These are phyloP conservation scores for Corydoras maculifer DNA, from an alignment of 2,113 vertebrate genomes.

Conservation along the genomic window DNA sequence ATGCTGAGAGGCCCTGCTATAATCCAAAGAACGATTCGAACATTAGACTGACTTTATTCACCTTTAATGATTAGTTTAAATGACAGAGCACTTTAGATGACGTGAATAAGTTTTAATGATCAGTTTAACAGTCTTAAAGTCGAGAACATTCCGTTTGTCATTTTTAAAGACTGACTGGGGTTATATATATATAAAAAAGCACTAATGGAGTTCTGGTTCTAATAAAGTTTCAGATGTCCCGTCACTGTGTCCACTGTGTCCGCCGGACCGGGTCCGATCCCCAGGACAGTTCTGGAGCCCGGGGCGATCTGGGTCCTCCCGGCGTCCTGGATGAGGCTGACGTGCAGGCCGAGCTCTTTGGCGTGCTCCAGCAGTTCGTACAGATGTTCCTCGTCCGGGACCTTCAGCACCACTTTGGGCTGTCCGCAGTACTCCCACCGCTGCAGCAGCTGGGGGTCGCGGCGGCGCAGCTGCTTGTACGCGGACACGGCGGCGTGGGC, in stretches of 20 bases:
- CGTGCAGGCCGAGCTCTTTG: slow-evolving; percentile 73
- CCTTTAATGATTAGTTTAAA: too few species aligned
- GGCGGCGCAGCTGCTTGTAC: slow-evolving; percentile 80
- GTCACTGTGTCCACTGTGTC: slow-evolving; percentile 84
- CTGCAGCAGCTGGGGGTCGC: slow-evolving; percentile 79
- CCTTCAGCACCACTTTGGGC: slow-evolving; percentile 90
- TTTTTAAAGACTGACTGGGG: too few species aligned
- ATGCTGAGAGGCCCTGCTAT: too few species aligned
- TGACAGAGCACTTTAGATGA: too few species aligned
- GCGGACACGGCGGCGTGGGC: slow-evolving; percentile 88
- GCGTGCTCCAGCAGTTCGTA: slow-evolving; percentile 74
- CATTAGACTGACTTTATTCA: too few species aligned
- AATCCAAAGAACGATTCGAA: too few species aligned
- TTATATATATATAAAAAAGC: too few species aligned
- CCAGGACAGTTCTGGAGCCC: slow-evolving; percentile 87
- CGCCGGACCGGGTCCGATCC: slow-evolving; percentile 82
- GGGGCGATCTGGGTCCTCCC: slow-evolving; percentile 92
- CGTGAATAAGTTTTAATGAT: too few species aligned
- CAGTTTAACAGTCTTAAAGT: too few species aligned
- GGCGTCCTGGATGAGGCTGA: slow-evolving; percentile 92
- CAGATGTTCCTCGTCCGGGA: slow-evolving; percentile 79
- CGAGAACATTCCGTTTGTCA: too few species aligned
- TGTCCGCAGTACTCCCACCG: slow-evolving; percentile 94
- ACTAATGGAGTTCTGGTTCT: slow-evolving; percentile 10
- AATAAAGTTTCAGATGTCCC: slow-evolving; percentile 88